Conservation (phyloP, 1,140 invertebrate species). For the Cydia fagiglandana region DNA sequence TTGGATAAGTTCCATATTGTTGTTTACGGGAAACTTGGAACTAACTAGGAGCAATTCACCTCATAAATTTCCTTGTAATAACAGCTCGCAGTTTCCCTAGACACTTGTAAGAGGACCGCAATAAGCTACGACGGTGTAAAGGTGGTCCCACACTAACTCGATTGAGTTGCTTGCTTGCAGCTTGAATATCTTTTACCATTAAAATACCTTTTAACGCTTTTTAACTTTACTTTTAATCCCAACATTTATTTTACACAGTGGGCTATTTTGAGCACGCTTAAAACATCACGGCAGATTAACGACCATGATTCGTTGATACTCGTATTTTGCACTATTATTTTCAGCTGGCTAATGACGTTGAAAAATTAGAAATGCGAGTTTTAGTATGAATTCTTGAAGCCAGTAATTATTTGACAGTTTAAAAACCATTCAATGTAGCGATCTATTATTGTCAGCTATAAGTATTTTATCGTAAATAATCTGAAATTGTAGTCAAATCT, state of each 20-base stretch:
- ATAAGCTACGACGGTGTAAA: slow-evolving; percentile 52
- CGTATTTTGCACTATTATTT: slow-evolving; percentile 2
- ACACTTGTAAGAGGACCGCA: slow-evolving; percentile 69
- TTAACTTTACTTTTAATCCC: background rate
- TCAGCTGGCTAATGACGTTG: slow-evolving; percentile 11
- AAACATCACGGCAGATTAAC: background rate
- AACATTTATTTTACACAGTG: background rate
- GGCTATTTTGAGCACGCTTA: background rate
- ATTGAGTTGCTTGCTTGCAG: background rate
- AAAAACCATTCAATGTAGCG: background rate
- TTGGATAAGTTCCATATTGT: slow-evolving; percentile 71
- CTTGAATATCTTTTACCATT: background rate
- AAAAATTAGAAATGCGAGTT: slow-evolving; percentile 5
- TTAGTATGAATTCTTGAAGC: background rate
- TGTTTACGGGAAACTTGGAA: slow-evolving; percentile 73
- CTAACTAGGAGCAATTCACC: slow-evolving; percentile 65
- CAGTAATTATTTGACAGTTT: background rate
- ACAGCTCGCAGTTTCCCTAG: slow-evolving; percentile 72
- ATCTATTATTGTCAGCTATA: background rate
- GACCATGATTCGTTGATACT: background rate
- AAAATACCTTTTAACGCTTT: background rate
- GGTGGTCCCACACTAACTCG: slow-evolving; percentile 3
- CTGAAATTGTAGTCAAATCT: no score
- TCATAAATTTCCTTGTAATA: slow-evolving; percentile 76
- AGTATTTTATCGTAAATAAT: no score